These are phyloP conservation scores for Calosoma granatense DNA, from an alignment of 1,140 invertebrate genomes.

Conservation along the genomic window DNA sequence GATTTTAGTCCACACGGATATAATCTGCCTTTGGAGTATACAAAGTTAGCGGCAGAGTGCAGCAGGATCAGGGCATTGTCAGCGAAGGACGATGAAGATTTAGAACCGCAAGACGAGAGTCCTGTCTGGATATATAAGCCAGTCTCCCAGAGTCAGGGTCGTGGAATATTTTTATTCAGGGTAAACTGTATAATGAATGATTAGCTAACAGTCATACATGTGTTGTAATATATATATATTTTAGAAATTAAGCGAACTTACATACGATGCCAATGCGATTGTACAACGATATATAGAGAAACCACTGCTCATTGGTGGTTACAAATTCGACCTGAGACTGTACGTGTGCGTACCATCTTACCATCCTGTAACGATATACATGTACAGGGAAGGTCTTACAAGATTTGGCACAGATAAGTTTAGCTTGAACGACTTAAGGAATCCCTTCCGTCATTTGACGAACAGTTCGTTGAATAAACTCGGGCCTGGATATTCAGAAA, in stretches of 20 bases:
- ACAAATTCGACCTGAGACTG: constrained; percentile 77
- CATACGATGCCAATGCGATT: constrained; percentile 60
- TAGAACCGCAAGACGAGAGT: constrained; percentile 27
- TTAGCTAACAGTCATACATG: constrained; percentile 6
- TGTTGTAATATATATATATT: constrained; percentile 16
- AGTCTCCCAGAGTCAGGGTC: constrained; percentile 70
- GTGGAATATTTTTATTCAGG: constrained; percentile 72
- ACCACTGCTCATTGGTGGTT: constrained; percentile 73
- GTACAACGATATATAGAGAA: constrained; percentile 79
- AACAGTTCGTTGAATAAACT: constrained; percentile 79
- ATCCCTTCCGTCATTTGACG: constrained; percentile 81
- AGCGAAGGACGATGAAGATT: constrained; percentile 18
- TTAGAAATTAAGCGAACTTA: constrained; percentile 59
- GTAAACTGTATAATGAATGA: constrained; percentile 36
- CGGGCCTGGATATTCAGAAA: constrained; percentile 64
- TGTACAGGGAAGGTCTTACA: constrained; percentile 73
- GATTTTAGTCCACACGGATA: constrained; percentile 74
- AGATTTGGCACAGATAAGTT: constrained; percentile 78
- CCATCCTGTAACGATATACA: constrained; percentile 67
- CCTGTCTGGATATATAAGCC: constrained; percentile 80
- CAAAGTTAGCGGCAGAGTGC: constrained; percentile 69
- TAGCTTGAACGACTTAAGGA: constrained; percentile 66
- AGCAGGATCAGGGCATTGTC: constrained; percentile 35
- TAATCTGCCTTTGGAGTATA: constrained; percentile 75
- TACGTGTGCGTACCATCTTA: constrained; percentile 80